A percentile compares a stretch with the other conserved stretches of the same genome.
phyloP scores from a whole-genome alignment of 2,113 vertebrate genomes.

The Antechinus flavipes region DNA sequence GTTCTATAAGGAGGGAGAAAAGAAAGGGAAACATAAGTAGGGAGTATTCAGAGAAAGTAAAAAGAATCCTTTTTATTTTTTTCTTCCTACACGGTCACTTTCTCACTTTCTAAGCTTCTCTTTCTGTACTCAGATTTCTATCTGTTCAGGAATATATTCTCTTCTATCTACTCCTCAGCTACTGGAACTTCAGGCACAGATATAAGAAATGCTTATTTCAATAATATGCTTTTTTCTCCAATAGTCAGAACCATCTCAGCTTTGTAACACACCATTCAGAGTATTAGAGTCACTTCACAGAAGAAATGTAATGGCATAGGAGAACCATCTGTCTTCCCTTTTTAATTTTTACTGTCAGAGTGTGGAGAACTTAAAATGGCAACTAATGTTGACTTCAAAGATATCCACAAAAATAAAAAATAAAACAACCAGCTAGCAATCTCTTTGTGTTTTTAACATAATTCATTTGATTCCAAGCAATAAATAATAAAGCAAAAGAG shows the following conservation, averaged over 20 bases:
- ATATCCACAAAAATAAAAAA: slow-evolving; percentile 44
- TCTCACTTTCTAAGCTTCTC: background rate
- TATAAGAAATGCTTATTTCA: slow-evolving; percentile 8
- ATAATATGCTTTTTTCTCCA: slow-evolving; percentile 19
- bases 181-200: background rate
- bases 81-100: background rate
- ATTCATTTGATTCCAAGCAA: slow-evolving; percentile 42
- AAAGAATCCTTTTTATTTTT: slow-evolving; percentile 42
- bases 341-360: slow-evolving; percentile 40
- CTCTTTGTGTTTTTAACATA: slow-evolving; percentile 53
- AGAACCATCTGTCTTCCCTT: slow-evolving; percentile 1
- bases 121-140: slow-evolving; percentile 37
- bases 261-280: slow-evolving; percentile 53
- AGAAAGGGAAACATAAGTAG: slow-evolving; percentile 20
- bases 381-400: slow-evolving; percentile 48
- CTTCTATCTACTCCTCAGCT: background rate
- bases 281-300: slow-evolving; percentile 41
- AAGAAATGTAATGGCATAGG: slow-evolving; percentile 43
- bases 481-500: background rate
- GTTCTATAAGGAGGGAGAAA: slow-evolving; percentile 25
- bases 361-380: slow-evolving; percentile 46
- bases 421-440: slow-evolving; percentile 40
- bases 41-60: slow-evolving; percentile 39
- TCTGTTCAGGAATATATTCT: slow-evolving; percentile 15
- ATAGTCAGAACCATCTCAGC: slow-evolving; percentile 28